Evolutionary conservation across 2,797 vertebrate species (phyloP).

Genomic region (Epinephelus awoara): DNA sequence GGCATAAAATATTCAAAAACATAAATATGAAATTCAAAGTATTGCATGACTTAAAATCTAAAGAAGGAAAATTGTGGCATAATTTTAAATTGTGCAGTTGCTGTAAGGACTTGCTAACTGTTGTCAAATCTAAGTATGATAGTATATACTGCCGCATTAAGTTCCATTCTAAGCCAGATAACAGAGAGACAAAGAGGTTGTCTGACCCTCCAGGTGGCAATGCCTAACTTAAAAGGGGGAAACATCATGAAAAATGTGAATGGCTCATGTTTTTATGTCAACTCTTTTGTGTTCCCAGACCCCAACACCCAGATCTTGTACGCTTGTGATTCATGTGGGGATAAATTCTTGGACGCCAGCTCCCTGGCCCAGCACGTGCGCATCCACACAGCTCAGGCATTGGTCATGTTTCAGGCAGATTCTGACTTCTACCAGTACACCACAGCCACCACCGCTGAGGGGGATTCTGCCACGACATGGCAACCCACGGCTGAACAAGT

Average conservation of each 20-base stretch:
- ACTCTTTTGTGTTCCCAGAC: constrained; percentile 82
- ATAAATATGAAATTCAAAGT: too few species aligned
- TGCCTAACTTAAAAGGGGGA: not conserved
- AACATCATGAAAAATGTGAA: not conserved
- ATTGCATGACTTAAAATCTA: too few species aligned
- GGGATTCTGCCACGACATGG: constrained; percentile 86
- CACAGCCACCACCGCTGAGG: constrained; percentile 66
- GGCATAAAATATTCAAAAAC: too few species aligned
- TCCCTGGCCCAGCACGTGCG: constrained; percentile 97
- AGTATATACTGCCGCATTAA: not conserved
- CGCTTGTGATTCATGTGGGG: constrained; percentile 96
- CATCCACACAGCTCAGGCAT: constrained; percentile 97
- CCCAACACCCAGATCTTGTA: constrained; percentile 98
- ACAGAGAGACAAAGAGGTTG: not conserved
- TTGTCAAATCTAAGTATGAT: too few species aligned
- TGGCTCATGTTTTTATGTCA: not conserved
- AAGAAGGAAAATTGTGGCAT: too few species aligned
- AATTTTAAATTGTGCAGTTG: too few species aligned
- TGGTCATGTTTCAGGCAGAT: constrained; percentile 99
- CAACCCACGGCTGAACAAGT: constrained; percentile 90
- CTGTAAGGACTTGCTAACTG: not conserved
- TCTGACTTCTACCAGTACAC: constrained; percentile 96
- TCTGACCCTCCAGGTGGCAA: not conserved
- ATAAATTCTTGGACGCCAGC: constrained; percentile 95
- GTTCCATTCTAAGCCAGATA: not conserved